Percentiles rank a stretch among this genome's conserved stretches.
Conservation (phyloP, 2,797 vertebrate genomes). For the Neopelma chrysocephalum region DNA sequence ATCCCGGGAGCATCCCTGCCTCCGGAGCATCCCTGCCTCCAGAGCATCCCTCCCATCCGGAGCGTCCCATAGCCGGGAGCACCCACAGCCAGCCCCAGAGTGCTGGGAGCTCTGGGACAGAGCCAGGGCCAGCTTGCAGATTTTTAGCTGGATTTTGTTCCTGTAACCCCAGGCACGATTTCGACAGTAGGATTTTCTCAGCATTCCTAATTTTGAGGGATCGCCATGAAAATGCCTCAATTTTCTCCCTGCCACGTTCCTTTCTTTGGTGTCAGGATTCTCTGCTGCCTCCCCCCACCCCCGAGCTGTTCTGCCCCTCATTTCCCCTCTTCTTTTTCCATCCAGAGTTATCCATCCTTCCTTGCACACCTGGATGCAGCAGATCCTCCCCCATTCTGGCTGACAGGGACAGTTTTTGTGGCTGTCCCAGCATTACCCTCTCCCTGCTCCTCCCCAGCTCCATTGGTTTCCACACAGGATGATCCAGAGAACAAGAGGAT, state of each 20-base stretch:
- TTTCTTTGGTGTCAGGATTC: rapidly evolving
- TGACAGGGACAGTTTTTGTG: neutral
- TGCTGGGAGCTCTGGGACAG: neutral
- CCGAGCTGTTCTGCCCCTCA: neutral
- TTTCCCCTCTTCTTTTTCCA: neutral
- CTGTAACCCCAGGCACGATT: rapidly evolving
- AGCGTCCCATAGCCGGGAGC: neutral
- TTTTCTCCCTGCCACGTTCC: neutral
- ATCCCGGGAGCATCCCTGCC: neutral
- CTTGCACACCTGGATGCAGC: neutral
- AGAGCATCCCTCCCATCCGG: neutral
- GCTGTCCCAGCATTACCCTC: neutral
- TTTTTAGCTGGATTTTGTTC: neutral
- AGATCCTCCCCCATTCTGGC: neutral
- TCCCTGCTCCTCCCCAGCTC: neutral
- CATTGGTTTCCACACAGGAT: neutral
- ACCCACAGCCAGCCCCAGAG: neutral
- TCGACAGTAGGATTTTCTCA: rapidly evolving
- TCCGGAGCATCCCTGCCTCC: neutral
- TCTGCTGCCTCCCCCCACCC: neutral
- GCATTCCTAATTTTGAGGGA: neutral
- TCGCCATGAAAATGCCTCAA: rapidly evolving
- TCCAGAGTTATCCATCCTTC: rapidly evolving
- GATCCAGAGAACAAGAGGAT: neutral
- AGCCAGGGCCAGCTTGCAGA: neutral